These are phyloP conservation scores for Yasuhikotakia modesta DNA, from an alignment of 2,797 vertebrate genomes.

Conservation along the genomic window DNA sequence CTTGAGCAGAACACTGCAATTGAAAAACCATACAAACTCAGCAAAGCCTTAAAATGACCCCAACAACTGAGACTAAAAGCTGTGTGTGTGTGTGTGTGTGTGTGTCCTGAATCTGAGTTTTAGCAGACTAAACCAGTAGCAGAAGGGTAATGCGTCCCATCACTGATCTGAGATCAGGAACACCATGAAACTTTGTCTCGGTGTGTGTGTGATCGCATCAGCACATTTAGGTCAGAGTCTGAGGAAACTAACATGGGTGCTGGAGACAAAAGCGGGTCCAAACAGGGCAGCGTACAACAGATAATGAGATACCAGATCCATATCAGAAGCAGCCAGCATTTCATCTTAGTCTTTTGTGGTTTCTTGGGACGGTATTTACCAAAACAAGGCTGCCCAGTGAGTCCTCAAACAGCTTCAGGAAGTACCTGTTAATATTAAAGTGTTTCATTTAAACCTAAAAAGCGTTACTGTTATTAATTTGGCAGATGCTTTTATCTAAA, in stretches of 20 bases:
- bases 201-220: slow-evolving; percentile 19
- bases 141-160: slow-evolving; percentile 1
- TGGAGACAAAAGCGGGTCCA: slow-evolving; percentile 55
- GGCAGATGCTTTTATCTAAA: too few relatives aligned
- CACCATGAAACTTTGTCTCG: slow-evolving; percentile 7
- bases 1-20: slow-evolving; percentile 24
- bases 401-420: too few relatives aligned
- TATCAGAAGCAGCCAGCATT: slow-evolving; percentile 46
- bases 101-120: not conserved
- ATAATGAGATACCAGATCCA: slow-evolving; percentile 44
- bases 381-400: not conserved
- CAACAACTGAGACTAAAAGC: not conserved
- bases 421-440: too few relatives aligned
- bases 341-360: slow-evolving; percentile 20
- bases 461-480: too few relatives aligned
- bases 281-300: slow-evolving; percentile 57
- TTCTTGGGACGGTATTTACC: too few relatives aligned
- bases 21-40: slow-evolving; percentile 14
- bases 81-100: too few relatives aligned
- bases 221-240: slow-evolving; percentile 34
- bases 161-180: slow-evolving; percentile 12
- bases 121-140: slow-evolving; percentile 3
- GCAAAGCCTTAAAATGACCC: not conserved
- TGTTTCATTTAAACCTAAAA: too few relatives aligned
- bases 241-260: slow-evolving; percentile 10